Percentiles rank a stretch among this genome's conserved stretches.
phyloP scores from a whole-genome alignment of 2,113 vertebrate species.

The Misgurnus anguillicaudatus region DNA sequence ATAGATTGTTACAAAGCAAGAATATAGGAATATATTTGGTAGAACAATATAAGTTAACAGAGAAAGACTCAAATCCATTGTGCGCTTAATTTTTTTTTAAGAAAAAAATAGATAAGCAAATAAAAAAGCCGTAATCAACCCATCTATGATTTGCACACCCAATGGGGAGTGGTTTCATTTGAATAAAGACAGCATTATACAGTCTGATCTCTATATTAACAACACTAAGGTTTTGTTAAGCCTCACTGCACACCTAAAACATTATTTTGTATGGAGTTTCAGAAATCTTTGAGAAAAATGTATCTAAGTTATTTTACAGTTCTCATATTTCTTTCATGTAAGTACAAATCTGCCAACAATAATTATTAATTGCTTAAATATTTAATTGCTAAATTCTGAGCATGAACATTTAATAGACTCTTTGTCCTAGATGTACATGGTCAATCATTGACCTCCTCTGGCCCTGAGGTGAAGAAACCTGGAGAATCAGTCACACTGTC shows the following conservation, averaged over 20 bases:
- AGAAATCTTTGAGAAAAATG: constrained; percentile 6
- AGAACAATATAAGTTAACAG: no score
- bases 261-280: background rate
- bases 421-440: background rate
- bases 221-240: background rate
- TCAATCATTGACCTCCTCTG: background rate
- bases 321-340: constrained; percentile 7
- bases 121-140: no score
- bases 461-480: background rate
- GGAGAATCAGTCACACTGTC: no score
- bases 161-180: background rate
- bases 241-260: background rate
- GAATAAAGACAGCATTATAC: constrained; percentile 1
- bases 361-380: no score
- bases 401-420: no score
- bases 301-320: background rate
- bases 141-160: no score
- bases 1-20: no score
- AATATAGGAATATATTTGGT: no score
- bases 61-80: no score
- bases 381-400: background rate
- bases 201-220: background rate
- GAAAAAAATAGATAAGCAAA: no score
- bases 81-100: no score
- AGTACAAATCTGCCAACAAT: background rate